A percentile compares a stretch with the other conserved stretches of the same genome.
phyloP scores from a whole-genome alignment of 2,113 vertebrate species.

The Vulpes vulpes region DNA sequence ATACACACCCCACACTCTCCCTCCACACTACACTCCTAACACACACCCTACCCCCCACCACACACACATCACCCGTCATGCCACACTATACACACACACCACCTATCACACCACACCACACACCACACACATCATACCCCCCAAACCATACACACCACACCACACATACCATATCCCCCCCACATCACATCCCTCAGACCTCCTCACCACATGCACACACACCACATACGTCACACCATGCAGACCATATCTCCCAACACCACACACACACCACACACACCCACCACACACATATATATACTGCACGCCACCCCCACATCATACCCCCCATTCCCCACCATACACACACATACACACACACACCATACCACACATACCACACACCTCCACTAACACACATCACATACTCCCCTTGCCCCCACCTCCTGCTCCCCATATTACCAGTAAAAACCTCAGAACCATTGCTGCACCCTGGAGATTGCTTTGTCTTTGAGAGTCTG shows the following conservation, averaged over 20 bases:
- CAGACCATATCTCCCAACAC: no score
- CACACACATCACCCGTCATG: background rate
- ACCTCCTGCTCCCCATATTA: background rate
- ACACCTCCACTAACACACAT: background rate
- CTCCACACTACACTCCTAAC: background rate
- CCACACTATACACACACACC: no score
- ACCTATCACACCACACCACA: no score
- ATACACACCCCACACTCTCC: no score
- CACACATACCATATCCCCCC: background rate
- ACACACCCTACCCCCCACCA: background rate
- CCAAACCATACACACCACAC: no score
- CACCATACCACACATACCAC: background rate
- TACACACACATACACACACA: background rate
- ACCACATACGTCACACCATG: background rate
- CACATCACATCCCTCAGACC: background rate
- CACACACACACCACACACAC: no score
- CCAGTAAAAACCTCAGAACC: slow-evolving; percentile 1
- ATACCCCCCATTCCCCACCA: background rate
- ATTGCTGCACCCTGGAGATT: slow-evolving; percentile 56
- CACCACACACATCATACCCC: background rate
- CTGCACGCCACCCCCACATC: no score
- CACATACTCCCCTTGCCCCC: background rate
- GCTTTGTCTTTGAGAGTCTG: slow-evolving; percentile 57
- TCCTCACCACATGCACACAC: background rate
- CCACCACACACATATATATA: background rate